Base-by-base conservation (phyloP, 2,888 invertebrate species). In the Camponotus fellah region DNA sequence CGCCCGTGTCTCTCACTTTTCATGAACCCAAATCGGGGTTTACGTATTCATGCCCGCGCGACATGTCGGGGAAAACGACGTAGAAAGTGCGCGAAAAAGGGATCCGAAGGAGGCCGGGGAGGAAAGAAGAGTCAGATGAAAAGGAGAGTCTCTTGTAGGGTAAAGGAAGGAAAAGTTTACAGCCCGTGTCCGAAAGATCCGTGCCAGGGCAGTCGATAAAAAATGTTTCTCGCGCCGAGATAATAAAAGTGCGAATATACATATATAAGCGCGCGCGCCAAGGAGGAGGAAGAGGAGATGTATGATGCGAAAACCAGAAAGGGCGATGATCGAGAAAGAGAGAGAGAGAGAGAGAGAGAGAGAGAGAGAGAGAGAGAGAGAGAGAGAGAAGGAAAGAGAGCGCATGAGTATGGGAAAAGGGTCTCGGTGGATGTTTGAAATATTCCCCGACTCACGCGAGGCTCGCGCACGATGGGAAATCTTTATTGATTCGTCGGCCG, bases 401-500 rank as follows among this genome's bases (percentile, higher is more conserved):
- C 14, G 84, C 58, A 12, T 34, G 46, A 37, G 77, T 81, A 68
- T 21, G 49, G 80, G 83, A 68, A 72, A 77, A 85, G 87, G 86
- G 87, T 85, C 65, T 85, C 86, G 83, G 83, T 87, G 92, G 91
- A 93, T 93, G 92, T 93, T 93, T 93, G 92, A 93, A 94, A 94
- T 94, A 94, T 94, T 93, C 92, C 87, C 89, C 90, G 89, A 87
- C 83, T 91, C 79, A 17, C 49, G 49, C 49, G 85, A 90, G 84
- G 82, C 91, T 91, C 89, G 92, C 92, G 92, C 89, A 92, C 92
- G 92, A 92, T 92, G 90, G 93, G 89, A 94, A 94, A 94, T 94
- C 94, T 94, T 93, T 93, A 94, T 94, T 93, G 94, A 94, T 94
- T 94, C 92, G 88, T 90, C 91, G 90, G 88, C 84, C 88, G 88